Conservation (phyloP, 2,888 invertebrate species). For the Fabriciana adippe region DNA sequence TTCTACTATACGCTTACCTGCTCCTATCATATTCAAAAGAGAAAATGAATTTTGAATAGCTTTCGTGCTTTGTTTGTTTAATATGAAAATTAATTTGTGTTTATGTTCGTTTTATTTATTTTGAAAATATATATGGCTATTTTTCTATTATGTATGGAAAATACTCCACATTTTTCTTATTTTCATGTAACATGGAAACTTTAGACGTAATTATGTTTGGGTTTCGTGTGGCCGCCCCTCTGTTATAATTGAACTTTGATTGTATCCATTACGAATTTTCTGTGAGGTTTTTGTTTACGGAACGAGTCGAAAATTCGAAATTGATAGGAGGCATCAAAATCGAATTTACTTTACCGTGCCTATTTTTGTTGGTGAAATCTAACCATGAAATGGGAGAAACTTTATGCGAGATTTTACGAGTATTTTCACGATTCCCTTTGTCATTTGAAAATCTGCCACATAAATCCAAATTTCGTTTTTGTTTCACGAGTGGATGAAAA, state of each 20-base stretch:
- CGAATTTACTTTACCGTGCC: slow-evolving; percentile 54
- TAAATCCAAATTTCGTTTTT: slow-evolving; percentile 42
- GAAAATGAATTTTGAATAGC: not conserved
- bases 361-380: slow-evolving; percentile 33
- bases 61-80: not conserved
- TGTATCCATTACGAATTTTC: slow-evolving; percentile 75
- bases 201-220: slow-evolving; percentile 12
- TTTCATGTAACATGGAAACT: slow-evolving; percentile 11
- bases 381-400: slow-evolving; percentile 40
- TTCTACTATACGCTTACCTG: not conserved
- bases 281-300: slow-evolving; percentile 68
- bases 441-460: slow-evolving; percentile 13
- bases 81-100: not conserved
- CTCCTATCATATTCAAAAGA: not conserved
- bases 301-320: slow-evolving; percentile 58
- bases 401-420: slow-evolving; percentile 26
- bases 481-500: slow-evolving; percentile 45
- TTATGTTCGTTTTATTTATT: not conserved
- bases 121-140: no score
- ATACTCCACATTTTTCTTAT: not conserved
- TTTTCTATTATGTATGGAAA: not conserved
- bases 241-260: slow-evolving; percentile 78
- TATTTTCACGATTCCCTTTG: slow-evolving; percentile 13
- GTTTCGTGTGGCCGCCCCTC: slow-evolving; percentile 57
- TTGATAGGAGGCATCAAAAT: slow-evolving; percentile 76